Evolutionary conservation across 2,113 vertebrate species (phyloP).

Genomic region (Pygoscelis antarcticus): DNA sequence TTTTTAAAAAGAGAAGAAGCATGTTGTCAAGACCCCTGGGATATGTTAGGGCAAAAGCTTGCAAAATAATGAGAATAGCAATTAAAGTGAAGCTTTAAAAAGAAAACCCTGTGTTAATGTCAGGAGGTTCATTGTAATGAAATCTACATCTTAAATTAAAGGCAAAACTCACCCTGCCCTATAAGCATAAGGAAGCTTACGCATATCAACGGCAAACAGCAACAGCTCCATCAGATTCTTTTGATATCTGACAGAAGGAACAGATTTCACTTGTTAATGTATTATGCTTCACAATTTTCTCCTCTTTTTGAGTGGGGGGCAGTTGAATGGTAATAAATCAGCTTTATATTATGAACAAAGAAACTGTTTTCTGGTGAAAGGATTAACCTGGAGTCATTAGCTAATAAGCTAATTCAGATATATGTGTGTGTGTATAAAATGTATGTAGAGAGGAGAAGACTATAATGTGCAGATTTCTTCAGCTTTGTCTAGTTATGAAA

Average conservation of each 20-base stretch:
- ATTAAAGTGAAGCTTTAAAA: constrained; percentile 84
- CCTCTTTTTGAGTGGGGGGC: background rate
- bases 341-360: background rate
- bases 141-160: constrained; percentile 82
- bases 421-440: background rate
- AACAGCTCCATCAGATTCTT: constrained; percentile 12
- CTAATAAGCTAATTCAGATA: background rate
- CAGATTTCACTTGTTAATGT: constrained; percentile 15
- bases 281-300: background rate
- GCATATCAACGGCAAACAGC: constrained; percentile 20
- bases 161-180: constrained; percentile 64
- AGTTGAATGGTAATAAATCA: background rate
- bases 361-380: background rate
- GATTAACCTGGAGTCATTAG: constrained; percentile 4
- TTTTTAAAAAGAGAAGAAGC: constrained; percentile 81
- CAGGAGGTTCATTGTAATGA: constrained; percentile 77
- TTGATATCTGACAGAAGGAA: constrained; percentile 42
- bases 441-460: background rate
- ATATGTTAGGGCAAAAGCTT: constrained; percentile 87
- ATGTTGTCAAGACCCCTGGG: constrained; percentile 83
- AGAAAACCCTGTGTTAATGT: constrained; percentile 78
- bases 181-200: constrained; percentile 56
- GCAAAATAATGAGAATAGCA: constrained; percentile 85
- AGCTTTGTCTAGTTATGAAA: background rate
- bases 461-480: background rate